Evolutionary conservation across 2,888 invertebrate species (phyloP).

Genomic region (Epinotia nisella): DNA sequence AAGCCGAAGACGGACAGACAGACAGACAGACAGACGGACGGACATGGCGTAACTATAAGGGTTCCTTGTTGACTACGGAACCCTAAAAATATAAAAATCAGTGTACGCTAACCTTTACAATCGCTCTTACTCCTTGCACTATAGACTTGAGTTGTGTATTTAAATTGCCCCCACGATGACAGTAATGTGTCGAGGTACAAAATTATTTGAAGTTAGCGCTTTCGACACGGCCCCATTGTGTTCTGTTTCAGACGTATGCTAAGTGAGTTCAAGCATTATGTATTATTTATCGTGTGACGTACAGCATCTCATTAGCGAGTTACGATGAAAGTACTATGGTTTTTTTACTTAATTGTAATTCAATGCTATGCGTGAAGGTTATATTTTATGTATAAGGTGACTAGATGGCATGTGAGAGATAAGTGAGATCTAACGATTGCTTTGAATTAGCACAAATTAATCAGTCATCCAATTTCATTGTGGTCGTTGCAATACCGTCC

Average conservation of each 20-base stretch:
- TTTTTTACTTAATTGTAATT: slow-evolving; percentile 24
- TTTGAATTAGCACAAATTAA: slow-evolving; percentile 9
- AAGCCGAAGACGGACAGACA: too few species aligned
- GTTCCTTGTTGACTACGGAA: too few species aligned
- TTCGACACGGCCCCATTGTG: slow-evolving; percentile 45
- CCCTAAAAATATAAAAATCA: too few species aligned
- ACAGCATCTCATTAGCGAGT: slow-evolving; percentile 39
- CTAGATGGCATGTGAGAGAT: slow-evolving; percentile 6
- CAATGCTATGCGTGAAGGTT: slow-evolving; percentile 6
- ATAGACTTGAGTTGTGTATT: slow-evolving; percentile 46
- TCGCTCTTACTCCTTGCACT: slow-evolving; percentile 33
- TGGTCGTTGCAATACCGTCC: not conserved
- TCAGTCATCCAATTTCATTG: not conserved
- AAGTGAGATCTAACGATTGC: not conserved
- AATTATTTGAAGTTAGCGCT: slow-evolving; percentile 44
- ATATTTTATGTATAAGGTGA: slow-evolving; percentile 21
- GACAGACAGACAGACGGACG: too few species aligned
- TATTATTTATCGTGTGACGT: slow-evolving; percentile 42
- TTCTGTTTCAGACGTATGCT: slow-evolving; percentile 43
- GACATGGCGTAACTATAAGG: too few species aligned
- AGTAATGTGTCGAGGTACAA: slow-evolving; percentile 46
- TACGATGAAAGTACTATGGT: slow-evolving; percentile 27
- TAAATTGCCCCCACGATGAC: slow-evolving; percentile 46
- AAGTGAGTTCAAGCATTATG: slow-evolving; percentile 42
- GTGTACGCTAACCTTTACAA: slow-evolving; percentile 31